Evolutionary conservation across 1,140 invertebrate genomes (phyloP).

Genomic region (Fopius arisanus): DNA sequence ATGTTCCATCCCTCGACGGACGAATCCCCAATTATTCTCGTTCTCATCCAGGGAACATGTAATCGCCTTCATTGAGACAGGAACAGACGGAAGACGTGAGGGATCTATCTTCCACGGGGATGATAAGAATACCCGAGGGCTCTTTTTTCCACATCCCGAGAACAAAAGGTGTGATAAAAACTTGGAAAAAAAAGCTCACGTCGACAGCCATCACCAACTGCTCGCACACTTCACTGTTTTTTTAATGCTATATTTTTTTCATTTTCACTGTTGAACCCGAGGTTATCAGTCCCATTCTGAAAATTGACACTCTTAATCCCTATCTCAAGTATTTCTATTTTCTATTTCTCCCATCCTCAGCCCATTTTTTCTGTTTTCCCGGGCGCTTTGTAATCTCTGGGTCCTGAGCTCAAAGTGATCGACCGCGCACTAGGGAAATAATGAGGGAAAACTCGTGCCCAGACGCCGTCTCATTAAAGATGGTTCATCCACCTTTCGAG

Average conservation of each 20-base stretch:
- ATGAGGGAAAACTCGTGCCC: slow-evolving; percentile 19
- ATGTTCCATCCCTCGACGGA: too few species aligned
- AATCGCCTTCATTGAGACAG: neutral
- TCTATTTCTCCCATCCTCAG: neutral
- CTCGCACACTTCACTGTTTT: neutral
- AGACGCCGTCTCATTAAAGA: slow-evolving; percentile 32
- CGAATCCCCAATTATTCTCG: neutral
- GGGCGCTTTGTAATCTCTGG: slow-evolving; percentile 1
- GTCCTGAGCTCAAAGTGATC: slow-evolving; percentile 12
- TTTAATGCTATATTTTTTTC: too few species aligned
- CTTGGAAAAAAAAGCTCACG: neutral
- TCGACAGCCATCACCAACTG: neutral
- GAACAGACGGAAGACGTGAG: neutral
- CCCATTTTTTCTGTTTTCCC: neutral
- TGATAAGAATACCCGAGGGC: neutral
- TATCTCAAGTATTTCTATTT: neutral
- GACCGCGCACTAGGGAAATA: slow-evolving; percentile 20
- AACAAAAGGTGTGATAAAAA: neutral
- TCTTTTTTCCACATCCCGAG: neutral
- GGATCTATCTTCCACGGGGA: neutral
- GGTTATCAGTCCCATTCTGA: neutral
- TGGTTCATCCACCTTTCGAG: slow-evolving; percentile 22
- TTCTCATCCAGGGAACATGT: neutral
- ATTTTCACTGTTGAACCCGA: neutral
- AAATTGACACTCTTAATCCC: neutral